phyloP scores from a whole-genome alignment of 2,888 invertebrate genomes.

The Acleris cristana region DNA sequence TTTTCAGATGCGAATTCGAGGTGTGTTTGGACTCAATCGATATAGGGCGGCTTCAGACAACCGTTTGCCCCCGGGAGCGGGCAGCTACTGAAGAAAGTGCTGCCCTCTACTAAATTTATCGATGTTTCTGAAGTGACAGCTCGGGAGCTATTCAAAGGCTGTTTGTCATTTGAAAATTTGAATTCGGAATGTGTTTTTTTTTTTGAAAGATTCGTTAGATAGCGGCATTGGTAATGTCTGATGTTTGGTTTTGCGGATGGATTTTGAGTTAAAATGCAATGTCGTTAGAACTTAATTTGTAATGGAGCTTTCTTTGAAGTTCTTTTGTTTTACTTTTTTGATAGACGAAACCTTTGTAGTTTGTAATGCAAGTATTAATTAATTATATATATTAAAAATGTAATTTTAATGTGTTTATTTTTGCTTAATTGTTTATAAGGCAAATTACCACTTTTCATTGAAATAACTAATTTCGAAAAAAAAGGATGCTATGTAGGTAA shows the following conservation, averaged over 20 bases:
- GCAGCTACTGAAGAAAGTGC: slow-evolving; percentile 24
- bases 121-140: slow-evolving; percentile 17
- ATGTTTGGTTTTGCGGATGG: neutral
- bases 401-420: too few species aligned
- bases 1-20: slow-evolving; percentile 15
- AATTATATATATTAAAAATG: too few species aligned
- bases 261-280: too few species aligned
- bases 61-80: slow-evolving; percentile 28
- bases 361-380: too few species aligned
- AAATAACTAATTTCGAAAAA: too few species aligned
- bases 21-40: slow-evolving; percentile 14
- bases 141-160: slow-evolving; percentile 9
- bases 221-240: neutral
- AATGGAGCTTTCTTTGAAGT: too few species aligned
- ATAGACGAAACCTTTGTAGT: too few species aligned
- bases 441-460: too few species aligned
- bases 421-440: too few species aligned
- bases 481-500: too few species aligned
- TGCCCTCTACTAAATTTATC: slow-evolving; percentile 20
- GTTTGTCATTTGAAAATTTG: slow-evolving; percentile 1
- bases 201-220: neutral
- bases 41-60: neutral
- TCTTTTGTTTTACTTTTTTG: too few species aligned
- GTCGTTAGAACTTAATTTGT: too few species aligned
- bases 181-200: slow-evolving; percentile 7